These are phyloP conservation scores for Drosophila quasianomalipes DNA, from an alignment of 2,888 invertebrate species.

Conservation along the genomic window DNA sequence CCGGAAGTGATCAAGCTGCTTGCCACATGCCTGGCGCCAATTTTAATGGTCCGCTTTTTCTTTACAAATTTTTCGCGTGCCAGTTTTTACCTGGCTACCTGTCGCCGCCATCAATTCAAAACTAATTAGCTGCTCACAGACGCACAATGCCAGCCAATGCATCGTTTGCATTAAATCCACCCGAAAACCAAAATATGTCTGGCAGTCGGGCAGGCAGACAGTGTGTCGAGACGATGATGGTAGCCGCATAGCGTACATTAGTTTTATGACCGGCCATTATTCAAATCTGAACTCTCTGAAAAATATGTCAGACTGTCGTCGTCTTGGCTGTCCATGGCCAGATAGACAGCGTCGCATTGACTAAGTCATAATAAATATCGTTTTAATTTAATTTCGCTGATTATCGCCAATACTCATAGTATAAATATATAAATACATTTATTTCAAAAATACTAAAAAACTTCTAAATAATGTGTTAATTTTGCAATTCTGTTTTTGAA, in stretches of 20 bases:
- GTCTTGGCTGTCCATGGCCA: constrained; percentile 30
- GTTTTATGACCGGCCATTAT: constrained; percentile 65
- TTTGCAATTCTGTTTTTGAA: constrained; percentile 4
- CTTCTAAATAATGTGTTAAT: constrained; percentile 2
- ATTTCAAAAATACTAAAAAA: neutral
- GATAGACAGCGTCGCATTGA: constrained; percentile 60
- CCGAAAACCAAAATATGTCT: constrained; percentile 11
- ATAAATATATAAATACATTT: constrained; percentile 1
- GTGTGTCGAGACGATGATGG: constrained; percentile 59
- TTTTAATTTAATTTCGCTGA: constrained; percentile 59
- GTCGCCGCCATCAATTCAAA: constrained; percentile 58
- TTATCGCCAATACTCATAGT: constrained; percentile 33
- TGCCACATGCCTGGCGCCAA: constrained; percentile 29
- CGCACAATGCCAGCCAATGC: constrained; percentile 16
- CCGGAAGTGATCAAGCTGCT: constrained; percentile 44
- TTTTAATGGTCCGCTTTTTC: constrained; percentile 18
- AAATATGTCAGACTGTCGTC: constrained; percentile 29
- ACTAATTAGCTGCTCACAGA: constrained; percentile 68
- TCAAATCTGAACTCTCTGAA: constrained; percentile 51
- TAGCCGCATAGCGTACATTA: constrained; percentile 46
- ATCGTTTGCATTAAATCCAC: constrained; percentile 35
- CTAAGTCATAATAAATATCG: constrained; percentile 68
- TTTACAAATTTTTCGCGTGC: constrained; percentile 7
- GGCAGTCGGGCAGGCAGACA: constrained; percentile 54
- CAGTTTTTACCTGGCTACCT: constrained; percentile 46